These are phyloP conservation scores for Drosophila conformis DNA, from an alignment of 2,888 invertebrate genomes.

Conservation along the genomic window DNA sequence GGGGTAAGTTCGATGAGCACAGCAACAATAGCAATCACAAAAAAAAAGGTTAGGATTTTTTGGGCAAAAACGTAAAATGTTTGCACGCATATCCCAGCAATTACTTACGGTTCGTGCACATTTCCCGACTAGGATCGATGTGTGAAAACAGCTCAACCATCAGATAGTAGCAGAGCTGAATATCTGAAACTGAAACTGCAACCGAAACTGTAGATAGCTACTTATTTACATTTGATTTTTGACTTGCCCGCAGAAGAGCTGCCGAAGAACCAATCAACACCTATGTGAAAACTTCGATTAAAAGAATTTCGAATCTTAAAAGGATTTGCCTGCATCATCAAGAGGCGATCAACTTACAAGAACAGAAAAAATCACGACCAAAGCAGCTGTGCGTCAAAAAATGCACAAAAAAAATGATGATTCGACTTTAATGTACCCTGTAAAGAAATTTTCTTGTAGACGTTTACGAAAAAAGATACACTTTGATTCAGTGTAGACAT, in stretches of 20 bases:
- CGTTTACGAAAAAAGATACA: not conserved
- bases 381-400: conserved; percentile 61
- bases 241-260: conserved; percentile 47
- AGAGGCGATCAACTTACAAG: conserved; percentile 63
- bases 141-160: not conserved
- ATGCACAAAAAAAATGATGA: not conserved
- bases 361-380: conserved; percentile 23
- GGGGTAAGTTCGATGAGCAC: conserved; percentile 44
- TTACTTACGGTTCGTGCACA: conserved; percentile 82
- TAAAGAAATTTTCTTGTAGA: not conserved
- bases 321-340: conserved; percentile 39
- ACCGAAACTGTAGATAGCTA: conserved; percentile 38
- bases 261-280: conserved; percentile 57
- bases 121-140: conserved; percentile 21
- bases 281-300: conserved; percentile 43
- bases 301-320: conserved; percentile 6
- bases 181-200: conserved; percentile 14
- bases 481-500: not conserved
- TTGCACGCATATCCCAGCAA: conserved; percentile 82
- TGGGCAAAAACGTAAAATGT: conserved; percentile 79
- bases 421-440: conserved; percentile 28
- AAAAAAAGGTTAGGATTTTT: conserved; percentile 64
- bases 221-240: conserved; percentile 26
- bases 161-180: not conserved
- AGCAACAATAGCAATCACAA: conserved; percentile 35